Conservation (phyloP, 2,797 vertebrate genomes). For the Enteromius unitaeniatus region DNA sequence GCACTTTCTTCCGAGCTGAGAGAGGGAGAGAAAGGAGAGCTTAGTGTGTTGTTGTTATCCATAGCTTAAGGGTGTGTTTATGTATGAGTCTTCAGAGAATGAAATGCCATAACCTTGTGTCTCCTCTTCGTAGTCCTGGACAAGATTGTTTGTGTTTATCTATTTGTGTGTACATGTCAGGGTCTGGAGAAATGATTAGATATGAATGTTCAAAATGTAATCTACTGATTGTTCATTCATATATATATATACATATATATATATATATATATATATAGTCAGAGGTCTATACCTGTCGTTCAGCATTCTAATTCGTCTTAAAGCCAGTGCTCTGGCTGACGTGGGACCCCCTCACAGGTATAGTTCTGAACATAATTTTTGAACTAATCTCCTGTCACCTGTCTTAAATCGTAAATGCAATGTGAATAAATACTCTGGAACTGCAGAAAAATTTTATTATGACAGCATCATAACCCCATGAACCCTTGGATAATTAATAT, state of each 20-base stretch:
- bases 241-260: not conserved
- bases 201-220: conserved; percentile 10
- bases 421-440: not conserved
- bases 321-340: not conserved
- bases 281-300: not conserved
- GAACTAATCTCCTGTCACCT: not conserved
- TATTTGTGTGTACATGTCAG: not conserved
- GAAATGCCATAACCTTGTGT: conserved; percentile 48
- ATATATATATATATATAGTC: not conserved
- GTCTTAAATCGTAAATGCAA: not conserved
- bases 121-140: conserved; percentile 43
- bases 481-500: not conserved
- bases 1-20: conserved; percentile 55
- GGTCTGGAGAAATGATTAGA: conserved; percentile 2
- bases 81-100: conserved; percentile 56
- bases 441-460: not conserved
- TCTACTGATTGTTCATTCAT: not conserved
- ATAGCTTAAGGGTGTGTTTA: conserved; percentile 63
- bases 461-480: not conserved
- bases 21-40: conserved; percentile 37
- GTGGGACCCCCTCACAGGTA: not conserved
- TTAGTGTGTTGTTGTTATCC: conserved; percentile 51
- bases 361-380: not conserved
- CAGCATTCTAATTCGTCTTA: not conserved
- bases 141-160: conserved; percentile 19